A percentile compares a stretch with the other conserved stretches of the same genome.
Evolutionary conservation across 2,113 vertebrate species (phyloP).

Genomic region (Oophaga pumilio): DNA sequence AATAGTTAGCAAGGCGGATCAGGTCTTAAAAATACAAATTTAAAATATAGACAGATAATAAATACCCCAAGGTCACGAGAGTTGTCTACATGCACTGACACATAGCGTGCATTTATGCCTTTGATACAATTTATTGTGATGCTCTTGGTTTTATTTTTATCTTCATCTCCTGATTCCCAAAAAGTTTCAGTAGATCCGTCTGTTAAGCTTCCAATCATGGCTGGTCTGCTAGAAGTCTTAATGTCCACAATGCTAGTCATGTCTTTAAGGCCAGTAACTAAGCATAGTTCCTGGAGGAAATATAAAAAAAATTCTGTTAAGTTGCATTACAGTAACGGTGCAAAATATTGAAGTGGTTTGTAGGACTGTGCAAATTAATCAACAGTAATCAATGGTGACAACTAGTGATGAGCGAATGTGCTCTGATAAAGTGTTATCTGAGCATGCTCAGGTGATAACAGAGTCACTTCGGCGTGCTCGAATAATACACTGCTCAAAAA

Average conservation of each 20-base stretch:
- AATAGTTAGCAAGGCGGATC: too few species aligned
- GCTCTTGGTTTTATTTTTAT: constrained; percentile 99
- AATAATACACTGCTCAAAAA: too few species aligned
- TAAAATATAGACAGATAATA: not conserved
- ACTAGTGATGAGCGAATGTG: too few species aligned
- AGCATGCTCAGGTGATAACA: too few species aligned
- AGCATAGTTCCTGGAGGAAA: constrained; percentile 85
- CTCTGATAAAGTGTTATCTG: too few species aligned
- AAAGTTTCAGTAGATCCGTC: constrained; percentile 98
- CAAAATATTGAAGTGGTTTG: not conserved
- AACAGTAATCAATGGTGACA: not conserved
- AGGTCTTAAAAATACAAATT: too few species aligned
- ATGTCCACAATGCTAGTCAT: constrained; percentile 95
- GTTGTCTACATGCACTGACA: constrained; percentile 96
- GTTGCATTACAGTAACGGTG: not conserved
- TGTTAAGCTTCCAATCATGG: constrained; percentile 98
- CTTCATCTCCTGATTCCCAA: constrained; percentile 98
- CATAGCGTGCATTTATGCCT: constrained; percentile 90
- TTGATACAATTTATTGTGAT: constrained; percentile 96
- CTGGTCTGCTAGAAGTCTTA: constrained; percentile 96
- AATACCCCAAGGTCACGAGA: constrained; percentile 96
- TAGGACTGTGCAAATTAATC: not conserved
- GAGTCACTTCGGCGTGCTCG: too few species aligned
- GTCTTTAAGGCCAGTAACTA: constrained; percentile 94
- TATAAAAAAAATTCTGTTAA: constrained; percentile 60